Evolutionary conservation across 2,888 invertebrate genomes (phyloP).

Genomic region (Notodonta ziczac): DNA sequence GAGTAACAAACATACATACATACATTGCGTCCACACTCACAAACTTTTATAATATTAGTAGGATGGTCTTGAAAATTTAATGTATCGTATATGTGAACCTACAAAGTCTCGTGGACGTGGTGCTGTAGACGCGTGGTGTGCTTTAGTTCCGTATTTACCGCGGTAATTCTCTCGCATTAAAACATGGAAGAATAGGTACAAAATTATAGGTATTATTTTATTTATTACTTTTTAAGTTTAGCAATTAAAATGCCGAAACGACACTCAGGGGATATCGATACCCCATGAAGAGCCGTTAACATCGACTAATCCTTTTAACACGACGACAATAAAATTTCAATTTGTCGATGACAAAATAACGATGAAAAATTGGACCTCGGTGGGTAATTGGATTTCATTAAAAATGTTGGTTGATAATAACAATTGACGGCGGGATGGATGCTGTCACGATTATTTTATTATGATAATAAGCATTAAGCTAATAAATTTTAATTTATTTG

Average conservation of each 20-base stretch:
- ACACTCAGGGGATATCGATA: neutral
- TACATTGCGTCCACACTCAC: no score
- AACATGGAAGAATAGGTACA: slow-evolving; percentile 1
- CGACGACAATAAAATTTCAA: slow-evolving; percentile 24
- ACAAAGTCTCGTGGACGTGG: no score
- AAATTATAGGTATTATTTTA: no score
- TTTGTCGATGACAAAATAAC: slow-evolving; percentile 13
- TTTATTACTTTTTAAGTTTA: slow-evolving; percentile 11
- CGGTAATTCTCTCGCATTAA: neutral
- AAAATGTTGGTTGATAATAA: slow-evolving; percentile 2
- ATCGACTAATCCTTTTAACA: slow-evolving; percentile 24
- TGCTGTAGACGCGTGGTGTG: no score
- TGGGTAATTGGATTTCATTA: slow-evolving; percentile 1
- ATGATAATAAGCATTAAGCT: neutral
- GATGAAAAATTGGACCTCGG: neutral
- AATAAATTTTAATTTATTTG: no score
- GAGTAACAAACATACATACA: no score
- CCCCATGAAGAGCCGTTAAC: slow-evolving; percentile 15
- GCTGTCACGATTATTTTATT: neutral
- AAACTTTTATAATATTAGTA: no score
- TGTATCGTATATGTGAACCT: no score
- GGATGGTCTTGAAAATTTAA: neutral
- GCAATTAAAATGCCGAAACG: slow-evolving; percentile 1
- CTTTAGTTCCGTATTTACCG: no score
- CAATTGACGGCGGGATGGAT: neutral